phyloP scores from a whole-genome alignment of 2,797 vertebrate species.

The Pangasius sanitwongsei region DNA sequence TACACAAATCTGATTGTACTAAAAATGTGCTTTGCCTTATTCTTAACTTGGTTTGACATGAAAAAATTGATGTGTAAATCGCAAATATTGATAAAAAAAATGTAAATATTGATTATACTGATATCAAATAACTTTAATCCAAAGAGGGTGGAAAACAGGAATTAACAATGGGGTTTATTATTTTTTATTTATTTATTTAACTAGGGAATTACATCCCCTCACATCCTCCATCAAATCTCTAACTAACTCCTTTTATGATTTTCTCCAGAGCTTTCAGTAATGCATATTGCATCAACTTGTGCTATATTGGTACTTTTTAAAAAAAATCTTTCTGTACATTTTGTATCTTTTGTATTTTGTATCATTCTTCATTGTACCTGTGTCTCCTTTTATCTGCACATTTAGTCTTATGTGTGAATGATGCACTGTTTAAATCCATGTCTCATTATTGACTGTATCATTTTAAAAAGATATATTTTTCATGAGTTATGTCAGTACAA shows the following conservation, averaged over 20 bases:
- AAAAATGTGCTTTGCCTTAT: not conserved
- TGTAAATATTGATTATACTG: not conserved
- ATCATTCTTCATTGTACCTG: not conserved
- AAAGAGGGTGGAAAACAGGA: not conserved
- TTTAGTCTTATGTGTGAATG: too few species aligned
- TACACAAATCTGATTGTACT: not conserved
- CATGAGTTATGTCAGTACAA: not conserved
- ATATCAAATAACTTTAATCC: too few species aligned
- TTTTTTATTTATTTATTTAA: not conserved
- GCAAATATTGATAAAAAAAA: not conserved
- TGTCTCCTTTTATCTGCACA: not conserved
- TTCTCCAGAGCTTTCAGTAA: not conserved
- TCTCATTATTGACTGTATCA: not conserved
- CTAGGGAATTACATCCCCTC: not conserved
- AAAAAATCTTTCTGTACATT: not conserved
- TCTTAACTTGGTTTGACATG: not conserved
- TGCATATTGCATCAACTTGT: constrained; percentile 4
- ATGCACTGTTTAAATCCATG: too few species aligned
- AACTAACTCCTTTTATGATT: not conserved
- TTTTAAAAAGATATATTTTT: not conserved
- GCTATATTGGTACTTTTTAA: not conserved
- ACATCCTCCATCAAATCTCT: not conserved
- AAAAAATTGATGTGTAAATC: not conserved
- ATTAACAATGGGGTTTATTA: not conserved
- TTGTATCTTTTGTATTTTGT: not conserved